Conservation (phyloP, 37 sponge, comb jelly and placozoan genomes). For the Ephydatia muelleri region DNA sequence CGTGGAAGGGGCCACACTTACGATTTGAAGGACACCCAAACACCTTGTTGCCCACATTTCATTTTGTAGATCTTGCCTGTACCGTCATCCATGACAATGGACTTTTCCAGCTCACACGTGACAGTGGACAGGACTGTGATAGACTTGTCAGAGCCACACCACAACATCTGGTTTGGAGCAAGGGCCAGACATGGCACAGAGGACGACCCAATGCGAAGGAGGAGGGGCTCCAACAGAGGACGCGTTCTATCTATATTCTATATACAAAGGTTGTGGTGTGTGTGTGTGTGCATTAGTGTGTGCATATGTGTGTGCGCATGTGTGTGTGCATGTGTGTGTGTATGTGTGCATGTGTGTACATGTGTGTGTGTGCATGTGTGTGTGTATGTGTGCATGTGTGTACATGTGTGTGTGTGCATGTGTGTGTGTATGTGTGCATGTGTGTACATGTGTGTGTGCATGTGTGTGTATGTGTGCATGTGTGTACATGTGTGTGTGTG, state of each 20-base stretch:
- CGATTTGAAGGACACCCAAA: slow-evolving; percentile 54
- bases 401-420: too few relatives aligned
- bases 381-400: too few relatives aligned
- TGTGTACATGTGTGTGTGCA: too few relatives aligned
- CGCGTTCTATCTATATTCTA: background rate
- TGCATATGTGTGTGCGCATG: too few relatives aligned
- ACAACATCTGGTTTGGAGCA: slow-evolving; percentile 9
- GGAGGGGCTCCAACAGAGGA: slow-evolving; percentile 14
- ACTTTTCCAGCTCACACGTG: slow-evolving; percentile 43
- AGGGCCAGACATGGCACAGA: slow-evolving; percentile 10
- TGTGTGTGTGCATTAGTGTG: background rate
- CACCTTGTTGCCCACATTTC: slow-evolving; percentile 24
- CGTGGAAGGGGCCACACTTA: background rate
- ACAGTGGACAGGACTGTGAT: slow-evolving; percentile 43
- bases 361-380: too few relatives aligned
- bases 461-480: too few relatives aligned
- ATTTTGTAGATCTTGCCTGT: slow-evolving; percentile 46
- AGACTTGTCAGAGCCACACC: slow-evolving; percentile 58
- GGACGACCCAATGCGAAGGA: slow-evolving; percentile 39
- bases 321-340: background rate
- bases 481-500: too few relatives aligned
- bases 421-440: too few relatives aligned
- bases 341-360: background rate
- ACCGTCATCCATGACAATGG: slow-evolving; percentile 30
- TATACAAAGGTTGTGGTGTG: background rate